Conservation (phyloP, 2,113 vertebrate species). For the human region GRCh38 chr5:173322501-173323000, state of each 20-base stretch:
- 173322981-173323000: not conserved
- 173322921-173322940: not conserved
- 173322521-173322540: not conserved
- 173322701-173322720: conserved; percentile 36
- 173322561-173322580: not conserved
- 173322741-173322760: not conserved
- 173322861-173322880: not conserved
- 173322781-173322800: not conserved
- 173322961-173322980: not conserved
- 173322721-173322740: not conserved
- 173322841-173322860: not conserved
- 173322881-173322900: not conserved
- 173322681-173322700: conserved; percentile 25
- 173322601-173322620: not conserved
- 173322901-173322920: not conserved
- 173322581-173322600: not conserved
- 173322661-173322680: not conserved
- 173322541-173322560: not conserved
- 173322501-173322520: not conserved
- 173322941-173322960: not conserved
- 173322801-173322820: too few species aligned
- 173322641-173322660: rapidly evolving
- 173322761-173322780: not conserved
- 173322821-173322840: not conserved
- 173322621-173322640: not conserved